Evolutionary conservation across 2,888 invertebrate genomes (phyloP).

Genomic region (Pheosia gnoma): DNA sequence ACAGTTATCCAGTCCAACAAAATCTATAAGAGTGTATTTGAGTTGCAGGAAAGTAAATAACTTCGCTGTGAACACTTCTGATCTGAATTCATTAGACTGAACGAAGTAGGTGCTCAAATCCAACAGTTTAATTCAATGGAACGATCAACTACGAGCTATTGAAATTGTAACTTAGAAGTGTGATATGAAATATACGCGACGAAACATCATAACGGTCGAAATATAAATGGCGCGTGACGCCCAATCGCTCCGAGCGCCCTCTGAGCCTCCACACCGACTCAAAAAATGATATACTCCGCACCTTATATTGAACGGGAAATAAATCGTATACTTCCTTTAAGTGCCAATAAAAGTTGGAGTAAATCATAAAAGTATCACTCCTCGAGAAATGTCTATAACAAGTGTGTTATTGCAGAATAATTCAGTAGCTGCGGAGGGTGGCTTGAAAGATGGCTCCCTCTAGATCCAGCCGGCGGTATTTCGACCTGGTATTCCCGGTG

Average conservation of each 20-base stretch:
- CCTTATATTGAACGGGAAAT: constrained; percentile 82
- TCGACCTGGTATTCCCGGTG: constrained; percentile 76
- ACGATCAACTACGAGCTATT: constrained; percentile 17
- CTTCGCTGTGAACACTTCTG: background rate
- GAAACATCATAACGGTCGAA: constrained; percentile 47
- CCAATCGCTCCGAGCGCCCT: constrained; percentile 61
- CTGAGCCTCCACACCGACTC: constrained; percentile 65
- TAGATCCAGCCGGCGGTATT: constrained; percentile 62
- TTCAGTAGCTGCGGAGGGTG: constrained; percentile 79
- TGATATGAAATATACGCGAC: constrained; percentile 36
- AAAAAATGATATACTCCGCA: constrained; percentile 81
- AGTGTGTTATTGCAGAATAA: constrained; percentile 84
- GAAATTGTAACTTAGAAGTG: constrained; percentile 34
- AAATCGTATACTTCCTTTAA: constrained; percentile 83
- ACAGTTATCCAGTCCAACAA: constrained; percentile 18
- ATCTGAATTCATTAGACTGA: background rate
- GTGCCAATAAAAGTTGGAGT: constrained; percentile 84
- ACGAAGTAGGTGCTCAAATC: background rate
- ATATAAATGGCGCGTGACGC: constrained; percentile 70
- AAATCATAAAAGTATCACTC: constrained; percentile 84
- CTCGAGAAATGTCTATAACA: constrained; percentile 82
- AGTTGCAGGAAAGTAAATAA: background rate
- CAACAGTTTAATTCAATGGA: constrained; percentile 10
- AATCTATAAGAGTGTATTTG: background rate
- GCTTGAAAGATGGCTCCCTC: constrained; percentile 79